Percentiles rank a stretch among this genome's conserved stretches.
Evolutionary conservation across 2,113 vertebrate genomes (phyloP).

Genomic region (Phoxinus phoxinus): DNA sequence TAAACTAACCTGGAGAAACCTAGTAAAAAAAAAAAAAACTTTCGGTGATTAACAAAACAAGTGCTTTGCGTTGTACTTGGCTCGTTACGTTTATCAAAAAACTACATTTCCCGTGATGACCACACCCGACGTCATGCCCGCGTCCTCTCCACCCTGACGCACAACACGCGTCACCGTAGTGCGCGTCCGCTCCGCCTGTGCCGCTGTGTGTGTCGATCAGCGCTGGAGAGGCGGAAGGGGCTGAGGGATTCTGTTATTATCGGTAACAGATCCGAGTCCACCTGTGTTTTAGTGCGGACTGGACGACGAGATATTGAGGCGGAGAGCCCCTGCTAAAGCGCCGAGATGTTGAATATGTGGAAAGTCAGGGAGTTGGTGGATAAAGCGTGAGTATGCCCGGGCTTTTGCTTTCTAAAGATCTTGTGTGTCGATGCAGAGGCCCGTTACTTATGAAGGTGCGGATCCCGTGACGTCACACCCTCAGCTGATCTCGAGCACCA

Average conservation of each 20-base stretch:
- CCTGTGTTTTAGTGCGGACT: slow-evolving; percentile 58
- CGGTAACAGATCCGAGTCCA: slow-evolving; percentile 63
- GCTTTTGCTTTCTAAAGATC: slow-evolving; percentile 24
- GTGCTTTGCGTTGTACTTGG: background rate
- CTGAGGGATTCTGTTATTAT: slow-evolving; percentile 56
- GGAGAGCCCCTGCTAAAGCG: slow-evolving; percentile 68
- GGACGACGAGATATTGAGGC: slow-evolving; percentile 67
- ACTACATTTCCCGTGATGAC: slow-evolving; percentile 44
- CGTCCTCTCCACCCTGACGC: slow-evolving; percentile 42
- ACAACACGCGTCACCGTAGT: slow-evolving; percentile 72
- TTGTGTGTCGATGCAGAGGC: slow-evolving; percentile 48
- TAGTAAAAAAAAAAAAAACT: no score
- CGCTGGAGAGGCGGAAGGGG: slow-evolving; percentile 46
- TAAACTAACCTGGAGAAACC: no score
- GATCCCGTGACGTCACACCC: slow-evolving; percentile 71
- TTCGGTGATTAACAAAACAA: background rate
- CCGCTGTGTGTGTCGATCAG: slow-evolving; percentile 38
- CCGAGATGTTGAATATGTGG: slow-evolving; percentile 94
- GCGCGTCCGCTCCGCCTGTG: slow-evolving; percentile 69
- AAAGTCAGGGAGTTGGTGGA: slow-evolving; percentile 97
- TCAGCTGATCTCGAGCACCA: slow-evolving; percentile 64
- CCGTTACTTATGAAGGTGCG: slow-evolving; percentile 61
- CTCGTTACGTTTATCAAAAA: background rate
- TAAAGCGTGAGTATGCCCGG: slow-evolving; percentile 91
- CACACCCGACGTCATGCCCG: background rate